Conservation (phyloP, 2,888 invertebrate genomes). For the Molanna angustata region DNA sequence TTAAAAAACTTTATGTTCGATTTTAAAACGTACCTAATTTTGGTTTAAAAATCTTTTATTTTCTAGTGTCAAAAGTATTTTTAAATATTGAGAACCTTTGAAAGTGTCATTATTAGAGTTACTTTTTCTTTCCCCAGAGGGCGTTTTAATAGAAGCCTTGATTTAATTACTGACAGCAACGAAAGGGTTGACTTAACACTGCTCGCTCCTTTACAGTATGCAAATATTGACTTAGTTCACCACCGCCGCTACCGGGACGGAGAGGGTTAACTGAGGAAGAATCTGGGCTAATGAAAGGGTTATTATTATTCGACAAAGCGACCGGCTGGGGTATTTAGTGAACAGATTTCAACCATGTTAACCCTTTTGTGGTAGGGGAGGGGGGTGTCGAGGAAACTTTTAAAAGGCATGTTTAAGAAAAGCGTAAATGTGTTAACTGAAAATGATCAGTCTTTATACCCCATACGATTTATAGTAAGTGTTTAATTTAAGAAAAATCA, state of each 20-base stretch:
- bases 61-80: too few species aligned
- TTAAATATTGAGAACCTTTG: too few species aligned
- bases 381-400: too few species aligned
- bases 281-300: slow-evolving; percentile 26
- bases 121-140: slow-evolving; percentile 3
- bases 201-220: slow-evolving; percentile 18
- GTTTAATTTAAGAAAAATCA: too few species aligned
- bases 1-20: too few species aligned
- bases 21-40: too few species aligned
- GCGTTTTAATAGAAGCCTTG: slow-evolving; percentile 17
- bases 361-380: not conserved
- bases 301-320: slow-evolving; percentile 16
- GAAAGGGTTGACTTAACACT: slow-evolving; percentile 30
- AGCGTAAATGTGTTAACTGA: too few species aligned
- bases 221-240: slow-evolving; percentile 24
- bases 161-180: slow-evolving; percentile 30
- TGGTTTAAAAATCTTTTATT: too few species aligned
- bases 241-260: slow-evolving; percentile 6
- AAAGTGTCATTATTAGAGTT: too few species aligned
- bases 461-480: too few species aligned
- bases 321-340: slow-evolving; percentile 12
- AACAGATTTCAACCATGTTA: slow-evolving; percentile 28
- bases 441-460: too few species aligned
- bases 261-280: slow-evolving; percentile 19
- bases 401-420: not conserved